These are phyloP conservation scores for Alexandromys fortis DNA, from an alignment of 2,113 vertebrate species.

Conservation along the genomic window DNA sequence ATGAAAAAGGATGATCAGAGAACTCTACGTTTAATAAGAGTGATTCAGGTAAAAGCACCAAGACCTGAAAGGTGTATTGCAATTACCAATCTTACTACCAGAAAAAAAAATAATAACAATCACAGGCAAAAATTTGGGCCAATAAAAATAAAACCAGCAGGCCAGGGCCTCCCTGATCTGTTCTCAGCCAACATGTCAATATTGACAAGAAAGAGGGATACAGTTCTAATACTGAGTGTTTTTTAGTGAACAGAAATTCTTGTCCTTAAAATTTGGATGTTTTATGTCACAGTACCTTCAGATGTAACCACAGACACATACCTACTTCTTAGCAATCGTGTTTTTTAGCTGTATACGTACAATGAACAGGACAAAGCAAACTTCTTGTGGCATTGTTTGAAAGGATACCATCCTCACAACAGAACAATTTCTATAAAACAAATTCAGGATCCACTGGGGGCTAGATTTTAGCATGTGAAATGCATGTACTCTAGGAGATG, in stretches of 20 bases:
- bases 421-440: neutral
- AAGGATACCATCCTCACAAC: neutral
- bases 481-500: neutral
- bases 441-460: no score
- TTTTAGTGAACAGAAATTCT: neutral
- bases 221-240: neutral
- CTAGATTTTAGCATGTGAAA: neutral
- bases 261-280: neutral
- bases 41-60: neutral
- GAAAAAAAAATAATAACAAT: no score
- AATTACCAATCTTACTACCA: neutral
- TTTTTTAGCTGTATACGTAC: neutral
- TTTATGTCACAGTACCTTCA: neutral
- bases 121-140: neutral
- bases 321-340: neutral
- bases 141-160: neutral
- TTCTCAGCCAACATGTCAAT: neutral
- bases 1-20: neutral
- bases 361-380: neutral
- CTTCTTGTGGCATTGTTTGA: neutral
- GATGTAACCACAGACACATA: neutral
- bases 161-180: no score
- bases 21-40: neutral
- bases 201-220: neutral
- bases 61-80: neutral